Evolutionary conservation across 2,888 invertebrate species (phyloP).

Genomic region (Eupeodes latifasciatus): DNA sequence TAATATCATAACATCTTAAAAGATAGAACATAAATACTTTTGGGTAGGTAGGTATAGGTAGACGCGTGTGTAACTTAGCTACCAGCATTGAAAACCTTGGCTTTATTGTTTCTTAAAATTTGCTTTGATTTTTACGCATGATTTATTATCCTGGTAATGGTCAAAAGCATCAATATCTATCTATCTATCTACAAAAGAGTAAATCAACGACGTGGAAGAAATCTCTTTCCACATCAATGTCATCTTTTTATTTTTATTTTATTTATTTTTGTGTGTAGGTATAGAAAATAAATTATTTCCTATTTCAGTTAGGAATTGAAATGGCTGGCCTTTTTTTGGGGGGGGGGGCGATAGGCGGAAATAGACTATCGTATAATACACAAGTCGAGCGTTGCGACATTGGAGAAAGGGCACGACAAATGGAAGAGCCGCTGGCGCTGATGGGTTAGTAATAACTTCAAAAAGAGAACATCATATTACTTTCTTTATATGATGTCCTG

Average conservation of each 20-base stretch:
- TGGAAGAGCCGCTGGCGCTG: too few species aligned
- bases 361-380: neutral
- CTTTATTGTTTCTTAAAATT: slow-evolving; percentile 50
- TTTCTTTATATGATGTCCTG: too few species aligned
- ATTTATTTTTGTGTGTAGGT: neutral
- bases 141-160: slow-evolving; percentile 52
- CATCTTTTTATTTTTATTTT: slow-evolving; percentile 19
- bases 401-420: too few species aligned
- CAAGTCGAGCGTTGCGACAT: too few species aligned
- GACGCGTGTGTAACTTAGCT: too few species aligned
- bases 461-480: too few species aligned
- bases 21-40: too few species aligned
- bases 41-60: too few species aligned
- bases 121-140: slow-evolving; percentile 70
- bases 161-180: neutral
- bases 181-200: neutral
- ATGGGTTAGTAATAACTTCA: too few species aligned
- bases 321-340: neutral
- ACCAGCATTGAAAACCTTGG: neutral
- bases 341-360: neutral
- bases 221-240: slow-evolving; percentile 38
- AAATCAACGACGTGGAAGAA: slow-evolving; percentile 36
- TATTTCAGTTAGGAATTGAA: neutral
- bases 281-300: slow-evolving; percentile 22
- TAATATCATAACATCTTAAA: too few species aligned